Conservation (phyloP, 1,140 invertebrate species). For the Tetragonula clypearis region DNA sequence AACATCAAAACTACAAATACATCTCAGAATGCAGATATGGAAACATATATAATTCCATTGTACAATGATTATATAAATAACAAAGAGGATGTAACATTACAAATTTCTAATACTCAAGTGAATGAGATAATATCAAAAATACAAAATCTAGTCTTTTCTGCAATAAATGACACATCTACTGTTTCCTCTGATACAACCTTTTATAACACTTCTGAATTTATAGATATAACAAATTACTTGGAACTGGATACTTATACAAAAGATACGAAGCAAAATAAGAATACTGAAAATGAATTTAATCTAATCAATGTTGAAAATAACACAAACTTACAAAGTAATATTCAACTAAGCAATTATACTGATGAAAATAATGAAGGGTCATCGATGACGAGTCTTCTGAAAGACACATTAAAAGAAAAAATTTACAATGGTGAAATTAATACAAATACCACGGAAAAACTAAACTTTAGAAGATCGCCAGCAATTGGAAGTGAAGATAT, state of each 20-base stretch:
- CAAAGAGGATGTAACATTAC: slow-evolving; percentile 2
- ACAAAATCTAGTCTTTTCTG: slow-evolving; percentile 47
- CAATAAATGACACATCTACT: slow-evolving; percentile 41
- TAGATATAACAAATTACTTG: slow-evolving; percentile 29
- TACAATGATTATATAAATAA: slow-evolving; percentile 16
- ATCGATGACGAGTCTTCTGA: background rate
- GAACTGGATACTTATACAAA: background rate
- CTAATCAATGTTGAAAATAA: background rate
- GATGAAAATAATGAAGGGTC: background rate
- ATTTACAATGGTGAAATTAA: background rate
- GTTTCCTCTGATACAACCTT: background rate
- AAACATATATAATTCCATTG: background rate
- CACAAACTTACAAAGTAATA: background rate
- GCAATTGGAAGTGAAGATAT: background rate
- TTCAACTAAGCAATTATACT: background rate
- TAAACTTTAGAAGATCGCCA: background rate
- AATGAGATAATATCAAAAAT: slow-evolving; percentile 61
- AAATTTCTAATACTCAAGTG: slow-evolving; percentile 34
- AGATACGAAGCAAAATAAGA: background rate
- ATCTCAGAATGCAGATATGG: background rate
- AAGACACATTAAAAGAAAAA: background rate
- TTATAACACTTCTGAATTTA: slow-evolving; percentile 24
- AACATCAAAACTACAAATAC: background rate
- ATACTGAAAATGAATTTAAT: background rate
- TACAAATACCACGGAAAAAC: background rate